phyloP scores from a whole-genome alignment of 2,888 invertebrate genomes.

The Abrostola triplasia region DNA sequence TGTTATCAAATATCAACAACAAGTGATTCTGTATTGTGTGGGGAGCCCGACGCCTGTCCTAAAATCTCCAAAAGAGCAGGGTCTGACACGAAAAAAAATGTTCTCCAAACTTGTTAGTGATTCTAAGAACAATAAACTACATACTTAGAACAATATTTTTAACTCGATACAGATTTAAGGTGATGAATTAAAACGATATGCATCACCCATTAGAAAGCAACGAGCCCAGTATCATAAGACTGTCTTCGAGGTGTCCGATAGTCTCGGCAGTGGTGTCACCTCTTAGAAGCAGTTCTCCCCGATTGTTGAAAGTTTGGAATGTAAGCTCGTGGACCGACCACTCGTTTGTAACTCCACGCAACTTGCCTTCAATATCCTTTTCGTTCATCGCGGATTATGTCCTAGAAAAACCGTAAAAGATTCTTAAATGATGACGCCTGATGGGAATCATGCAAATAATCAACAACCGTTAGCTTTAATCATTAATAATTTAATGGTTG shows the following conservation, averaged over 20 bases:
- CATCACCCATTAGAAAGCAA: slow-evolving; percentile 95
- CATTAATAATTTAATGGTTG: no score
- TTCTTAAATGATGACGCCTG: no score
- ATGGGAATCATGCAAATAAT: no score
- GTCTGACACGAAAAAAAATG: slow-evolving; percentile 97
- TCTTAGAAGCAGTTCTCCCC: slow-evolving; percentile 96
- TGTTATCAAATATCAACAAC: slow-evolving; percentile 98
- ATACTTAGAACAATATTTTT: no score
- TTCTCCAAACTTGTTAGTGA: no score
- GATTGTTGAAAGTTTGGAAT: slow-evolving; percentile 98
- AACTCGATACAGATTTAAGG: no score
- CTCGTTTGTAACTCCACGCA: slow-evolving; percentile 97
- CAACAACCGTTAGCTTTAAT: no score
- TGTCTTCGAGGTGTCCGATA: slow-evolving; percentile 97
- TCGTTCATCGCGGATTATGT: slow-evolving; percentile 99
- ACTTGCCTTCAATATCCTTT: slow-evolving; percentile 98
- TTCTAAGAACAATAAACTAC: no score
- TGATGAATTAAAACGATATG: neutral
- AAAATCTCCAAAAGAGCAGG: slow-evolving; percentile 96
- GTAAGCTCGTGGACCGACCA: slow-evolving; percentile 98
- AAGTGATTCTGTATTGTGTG: slow-evolving; percentile 98
- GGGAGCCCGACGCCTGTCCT: slow-evolving; percentile 97
- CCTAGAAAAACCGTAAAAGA: slow-evolving; percentile 89
- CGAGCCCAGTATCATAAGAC: slow-evolving; percentile 98
- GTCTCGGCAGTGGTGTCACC: slow-evolving; percentile 99